A percentile compares a stretch with the other conserved stretches of the same genome.
Conservation (phyloP, 2,888 invertebrate species). For the Gastrophysa polygoni region DNA sequence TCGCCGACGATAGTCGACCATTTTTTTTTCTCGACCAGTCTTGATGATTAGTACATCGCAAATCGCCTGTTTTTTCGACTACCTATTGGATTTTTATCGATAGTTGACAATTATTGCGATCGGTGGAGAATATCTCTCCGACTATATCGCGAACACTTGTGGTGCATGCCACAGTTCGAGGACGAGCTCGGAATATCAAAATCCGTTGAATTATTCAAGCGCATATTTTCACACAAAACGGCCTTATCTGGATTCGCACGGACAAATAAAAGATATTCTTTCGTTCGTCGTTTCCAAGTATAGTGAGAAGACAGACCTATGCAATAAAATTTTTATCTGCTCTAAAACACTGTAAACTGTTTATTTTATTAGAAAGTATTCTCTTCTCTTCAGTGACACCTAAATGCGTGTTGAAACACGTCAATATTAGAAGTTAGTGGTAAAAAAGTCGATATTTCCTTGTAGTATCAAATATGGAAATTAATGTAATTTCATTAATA, state of each 20-base stretch:
- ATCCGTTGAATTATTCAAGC: slow-evolving; percentile 40
- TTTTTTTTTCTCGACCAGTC: slow-evolving; percentile 11
- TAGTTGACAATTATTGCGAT: slow-evolving; percentile 24
- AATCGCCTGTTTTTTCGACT: slow-evolving; percentile 12
- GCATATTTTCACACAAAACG: slow-evolving; percentile 41
- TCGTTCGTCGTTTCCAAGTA: no score
- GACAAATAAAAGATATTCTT: slow-evolving; percentile 22
- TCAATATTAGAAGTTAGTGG: no score
- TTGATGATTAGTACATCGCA: slow-evolving; percentile 17
- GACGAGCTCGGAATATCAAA: slow-evolving; percentile 41
- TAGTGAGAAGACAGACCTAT: no score
- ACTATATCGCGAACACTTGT: slow-evolving; percentile 19
- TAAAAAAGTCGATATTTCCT: no score
- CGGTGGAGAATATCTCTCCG: slow-evolving; percentile 14
- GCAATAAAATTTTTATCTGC: no score
- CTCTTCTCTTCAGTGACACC: no score
- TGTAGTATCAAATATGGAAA: no score
- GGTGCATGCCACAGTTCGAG: slow-evolving; percentile 36
- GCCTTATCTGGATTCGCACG: slow-evolving; percentile 26
- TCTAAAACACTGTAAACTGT: no score
- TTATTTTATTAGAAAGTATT: no score
- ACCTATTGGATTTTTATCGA: slow-evolving; percentile 23
- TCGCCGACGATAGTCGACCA: not conserved
- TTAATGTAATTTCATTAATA: no score
- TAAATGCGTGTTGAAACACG: no score